phyloP scores from a whole-genome alignment of 2,888 invertebrate genomes.

The Isotomurus palustris region DNA sequence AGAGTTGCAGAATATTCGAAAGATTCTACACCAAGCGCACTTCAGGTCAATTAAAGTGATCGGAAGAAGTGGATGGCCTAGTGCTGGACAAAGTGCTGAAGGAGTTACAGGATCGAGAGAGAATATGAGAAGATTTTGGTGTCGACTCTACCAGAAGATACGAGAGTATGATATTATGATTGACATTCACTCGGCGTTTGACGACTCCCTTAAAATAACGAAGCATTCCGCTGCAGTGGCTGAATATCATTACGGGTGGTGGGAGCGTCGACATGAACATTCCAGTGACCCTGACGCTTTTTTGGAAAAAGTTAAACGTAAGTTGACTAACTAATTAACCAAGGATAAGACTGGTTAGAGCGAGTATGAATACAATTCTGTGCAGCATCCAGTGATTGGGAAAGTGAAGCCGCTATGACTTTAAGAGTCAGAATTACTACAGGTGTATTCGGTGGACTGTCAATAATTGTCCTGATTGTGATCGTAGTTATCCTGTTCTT shows the following conservation, averaged over 20 bases:
- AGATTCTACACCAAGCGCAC: not conserved
- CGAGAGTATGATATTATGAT: not conserved
- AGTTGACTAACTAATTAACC: not conserved
- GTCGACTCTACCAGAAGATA: not conserved
- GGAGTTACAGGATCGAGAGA: not conserved
- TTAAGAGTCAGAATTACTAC: no score
- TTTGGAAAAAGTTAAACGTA: constrained; percentile 6
- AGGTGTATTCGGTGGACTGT: not conserved
- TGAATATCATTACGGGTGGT: constrained; percentile 9
- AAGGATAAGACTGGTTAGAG: not conserved
- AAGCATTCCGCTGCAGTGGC: not conserved
- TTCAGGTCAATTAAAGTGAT: not conserved
- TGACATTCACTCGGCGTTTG: constrained; percentile 2
- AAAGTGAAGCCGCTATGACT: no score
- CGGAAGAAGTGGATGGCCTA: constrained; percentile 4
- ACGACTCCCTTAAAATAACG: not conserved
- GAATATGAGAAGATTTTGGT: not conserved
- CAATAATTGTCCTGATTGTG: not conserved
- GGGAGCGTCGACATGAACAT: not conserved
- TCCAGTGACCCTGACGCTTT: not conserved
- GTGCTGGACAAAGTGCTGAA: not conserved
- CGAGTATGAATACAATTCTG: no score
- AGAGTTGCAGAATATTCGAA: not conserved
- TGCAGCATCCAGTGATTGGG: no score
- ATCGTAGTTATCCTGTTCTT: not conserved